These are phyloP conservation scores for Melanotaenia pygmaea DNA, from an alignment of 2,797 vertebrate species.

Conservation along the genomic window DNA sequence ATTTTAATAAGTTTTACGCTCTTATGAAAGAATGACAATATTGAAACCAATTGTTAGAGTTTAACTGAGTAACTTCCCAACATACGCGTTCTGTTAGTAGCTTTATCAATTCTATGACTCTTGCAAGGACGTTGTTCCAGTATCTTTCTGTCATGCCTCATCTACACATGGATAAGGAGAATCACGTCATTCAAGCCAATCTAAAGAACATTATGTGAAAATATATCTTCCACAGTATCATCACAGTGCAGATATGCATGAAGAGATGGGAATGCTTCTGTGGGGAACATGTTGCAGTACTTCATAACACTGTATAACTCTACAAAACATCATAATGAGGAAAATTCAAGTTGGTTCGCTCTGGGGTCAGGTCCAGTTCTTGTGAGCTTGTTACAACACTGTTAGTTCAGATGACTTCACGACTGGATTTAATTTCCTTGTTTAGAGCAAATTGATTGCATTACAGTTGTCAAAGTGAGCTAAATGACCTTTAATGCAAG, in stretches of 20 bases:
- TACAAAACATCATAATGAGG: background rate
- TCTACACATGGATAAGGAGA: too few species aligned
- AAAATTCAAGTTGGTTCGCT: background rate
- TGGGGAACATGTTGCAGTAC: too few species aligned
- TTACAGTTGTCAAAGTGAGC: background rate
- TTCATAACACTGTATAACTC: too few species aligned
- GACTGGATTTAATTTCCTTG: background rate
- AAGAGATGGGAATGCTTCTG: background rate
- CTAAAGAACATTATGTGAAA: background rate
- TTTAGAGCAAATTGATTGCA: background rate
- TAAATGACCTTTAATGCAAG: background rate
- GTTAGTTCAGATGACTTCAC: background rate
- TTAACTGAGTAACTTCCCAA: background rate
- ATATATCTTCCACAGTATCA: background rate
- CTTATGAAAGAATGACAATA: background rate
- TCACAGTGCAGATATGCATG: background rate
- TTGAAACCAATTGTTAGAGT: background rate
- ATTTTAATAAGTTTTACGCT: background rate
- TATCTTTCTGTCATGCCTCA: background rate
- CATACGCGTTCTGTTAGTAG: background rate
- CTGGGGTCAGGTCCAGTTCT: background rate
- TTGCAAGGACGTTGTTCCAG: background rate
- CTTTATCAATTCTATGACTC: background rate
- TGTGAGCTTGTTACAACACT: background rate
- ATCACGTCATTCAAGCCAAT: background rate